phyloP scores from a whole-genome alignment of 2,113 vertebrate species.

The Lasiurus borealis region DNA sequence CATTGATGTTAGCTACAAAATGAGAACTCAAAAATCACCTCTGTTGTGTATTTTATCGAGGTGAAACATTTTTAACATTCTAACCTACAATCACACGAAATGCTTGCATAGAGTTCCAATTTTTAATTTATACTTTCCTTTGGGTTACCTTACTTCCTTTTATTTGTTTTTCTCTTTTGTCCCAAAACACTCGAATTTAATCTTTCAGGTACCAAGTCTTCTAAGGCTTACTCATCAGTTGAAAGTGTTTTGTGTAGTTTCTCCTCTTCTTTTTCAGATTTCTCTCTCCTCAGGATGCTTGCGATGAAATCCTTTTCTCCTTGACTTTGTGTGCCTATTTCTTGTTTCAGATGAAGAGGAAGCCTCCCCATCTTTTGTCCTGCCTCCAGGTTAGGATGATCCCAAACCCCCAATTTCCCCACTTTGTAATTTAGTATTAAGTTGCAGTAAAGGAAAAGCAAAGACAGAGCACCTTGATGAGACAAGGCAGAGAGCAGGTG shows the following conservation, averaged over 20 bases:
- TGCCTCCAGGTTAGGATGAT: constrained; percentile 89
- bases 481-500: neutral
- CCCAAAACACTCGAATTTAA: constrained; percentile 76
- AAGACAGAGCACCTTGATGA: neutral
- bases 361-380: constrained; percentile 82
- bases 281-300: constrained; percentile 77
- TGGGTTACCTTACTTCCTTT: constrained; percentile 48
- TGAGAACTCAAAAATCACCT: constrained; percentile 82
- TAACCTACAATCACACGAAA: constrained; percentile 77
- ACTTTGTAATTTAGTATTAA: neutral
- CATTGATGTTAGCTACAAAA: constrained; percentile 83
- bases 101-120: constrained; percentile 70
- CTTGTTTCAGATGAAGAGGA: constrained; percentile 92
- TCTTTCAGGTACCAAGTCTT: constrained; percentile 81
- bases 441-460: neutral
- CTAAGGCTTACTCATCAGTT: constrained; percentile 81
- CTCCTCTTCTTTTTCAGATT: constrained; percentile 86
- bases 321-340: constrained; percentile 86
- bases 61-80: constrained; percentile 64
- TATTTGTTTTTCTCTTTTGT: constrained; percentile 60
- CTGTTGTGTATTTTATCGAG: constrained; percentile 82
- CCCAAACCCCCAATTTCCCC: constrained; percentile 40
- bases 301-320: constrained; percentile 75
- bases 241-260: constrained; percentile 78
- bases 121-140: constrained; percentile 81